These are phyloP conservation scores for Sylvilagus floridanus DNA, from an alignment of 2,797 vertebrate species.

Conservation along the genomic window DNA sequence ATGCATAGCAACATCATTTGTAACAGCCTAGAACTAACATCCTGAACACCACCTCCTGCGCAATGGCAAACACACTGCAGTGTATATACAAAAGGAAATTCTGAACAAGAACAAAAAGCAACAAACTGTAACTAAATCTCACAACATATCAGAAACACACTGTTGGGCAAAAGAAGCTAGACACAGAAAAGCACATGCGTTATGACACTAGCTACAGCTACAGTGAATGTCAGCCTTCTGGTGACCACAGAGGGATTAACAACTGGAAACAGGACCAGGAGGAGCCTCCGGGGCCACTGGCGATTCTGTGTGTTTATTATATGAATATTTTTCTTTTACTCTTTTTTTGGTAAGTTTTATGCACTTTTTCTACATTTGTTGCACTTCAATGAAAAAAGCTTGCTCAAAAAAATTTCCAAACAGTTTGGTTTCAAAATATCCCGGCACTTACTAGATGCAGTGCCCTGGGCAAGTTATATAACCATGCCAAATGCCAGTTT, in stretches of 20 bases:
- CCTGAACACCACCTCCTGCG: background rate
- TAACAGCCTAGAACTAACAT: background rate
- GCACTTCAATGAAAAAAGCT: background rate
- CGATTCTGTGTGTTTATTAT: background rate
- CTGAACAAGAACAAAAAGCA: background rate
- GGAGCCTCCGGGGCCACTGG: background rate
- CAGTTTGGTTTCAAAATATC: background rate
- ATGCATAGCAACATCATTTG: background rate
- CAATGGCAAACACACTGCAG: background rate
- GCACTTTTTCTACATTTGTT: background rate
- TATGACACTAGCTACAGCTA: background rate
- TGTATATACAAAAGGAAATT: background rate
- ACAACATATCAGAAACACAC: background rate
- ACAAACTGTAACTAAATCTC: background rate
- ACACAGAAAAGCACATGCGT: background rate
- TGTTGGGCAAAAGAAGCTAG: no score
- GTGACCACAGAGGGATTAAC: background rate
- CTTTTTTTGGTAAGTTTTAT: no score
- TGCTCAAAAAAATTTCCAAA: background rate
- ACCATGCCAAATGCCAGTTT: background rate
- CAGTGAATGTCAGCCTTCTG: no score
- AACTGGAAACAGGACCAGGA: background rate
- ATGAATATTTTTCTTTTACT: background rate
- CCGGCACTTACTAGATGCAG: background rate
- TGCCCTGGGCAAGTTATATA: background rate